phyloP scores from a whole-genome alignment of 1,140 invertebrate species.

The Tribolium madens region DNA sequence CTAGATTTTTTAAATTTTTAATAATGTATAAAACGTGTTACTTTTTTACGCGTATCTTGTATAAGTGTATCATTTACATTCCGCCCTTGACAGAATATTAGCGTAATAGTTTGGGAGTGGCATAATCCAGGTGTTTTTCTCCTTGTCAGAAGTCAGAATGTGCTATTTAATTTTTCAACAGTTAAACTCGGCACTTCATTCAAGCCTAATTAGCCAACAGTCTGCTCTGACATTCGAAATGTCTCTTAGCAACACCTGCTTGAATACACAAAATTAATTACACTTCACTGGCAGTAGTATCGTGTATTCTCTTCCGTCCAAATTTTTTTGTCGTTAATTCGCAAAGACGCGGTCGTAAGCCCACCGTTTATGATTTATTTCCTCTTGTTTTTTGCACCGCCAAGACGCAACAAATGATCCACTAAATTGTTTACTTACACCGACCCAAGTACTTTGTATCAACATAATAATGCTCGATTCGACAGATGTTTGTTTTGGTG shows the following conservation, averaged over 20 bases:
- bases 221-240: constrained; percentile 44
- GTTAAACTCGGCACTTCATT: constrained; percentile 37
- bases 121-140: neutral
- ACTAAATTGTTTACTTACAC: constrained; percentile 24
- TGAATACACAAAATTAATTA: constrained; percentile 49
- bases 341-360: no score
- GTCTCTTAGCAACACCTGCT: constrained; percentile 46
- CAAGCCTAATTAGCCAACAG: constrained; percentile 46
- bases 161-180: constrained; percentile 45
- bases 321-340: neutral
- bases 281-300: constrained; percentile 35
- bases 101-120: neutral
- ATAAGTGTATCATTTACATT: neutral
- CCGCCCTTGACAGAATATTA: neutral
- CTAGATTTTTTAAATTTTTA: no score
- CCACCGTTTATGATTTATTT: neutral
- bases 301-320: neutral
- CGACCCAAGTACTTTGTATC: constrained; percentile 4
- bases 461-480: constrained; percentile 20
- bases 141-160: constrained; percentile 12
- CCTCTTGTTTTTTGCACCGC: neutral
- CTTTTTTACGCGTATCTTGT: neutral
- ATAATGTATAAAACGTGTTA: no score
- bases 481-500: constrained; percentile 41
- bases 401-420: constrained; percentile 32